Evolutionary conservation across 2,888 invertebrate genomes (phyloP), one percentile per base, ranked within the genome.

Genomic region (Rhagium mordax): DNA sequence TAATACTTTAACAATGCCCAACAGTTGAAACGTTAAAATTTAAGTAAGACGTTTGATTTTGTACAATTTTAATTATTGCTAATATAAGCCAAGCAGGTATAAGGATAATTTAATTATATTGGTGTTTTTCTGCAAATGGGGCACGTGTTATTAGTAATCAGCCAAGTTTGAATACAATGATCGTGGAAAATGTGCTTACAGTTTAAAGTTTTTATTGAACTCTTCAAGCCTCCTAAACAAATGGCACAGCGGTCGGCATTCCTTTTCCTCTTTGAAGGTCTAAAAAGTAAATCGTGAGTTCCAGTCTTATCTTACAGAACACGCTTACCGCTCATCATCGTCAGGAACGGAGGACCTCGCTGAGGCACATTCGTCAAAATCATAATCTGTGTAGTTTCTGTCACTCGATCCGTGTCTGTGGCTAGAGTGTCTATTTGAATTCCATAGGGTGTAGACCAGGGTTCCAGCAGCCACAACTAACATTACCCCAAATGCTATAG

Each of bases 111-210:
- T n/a, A 41, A 41, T 41, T 41, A 41, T 41, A 13, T 13, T 7
- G 65, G 18, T 6, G 8, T 53, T 15, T 20, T 71, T 55, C 75
- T 67, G 64, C 80, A 79, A 57, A 75, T 49, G 7, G 78, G 78
- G 29, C 78, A 79, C 60, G 75, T 75, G 13, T 72, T 49, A 4
- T 74, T 57, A n/a, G 18, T 62, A 6, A 47, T 51, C 1, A 79
- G 21, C 79, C 79, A 79, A 3, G 29, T 16, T 1, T 27, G 70
- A 15, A 79, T 74, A 61, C 79, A 79, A 13, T 59, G 27, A 13
- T 48, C 51, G 61, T 79, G 79, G 61, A 79, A 79, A 24, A 57
- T 27, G 48, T 79, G 79, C 2, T n/a, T 18, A 51, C 79, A 79
- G 8, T 62, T 18, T 1, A 79, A 65, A 10, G 68, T 59, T 48